phyloP scores from a whole-genome alignment of 92 coral and sea anemone genomes.

The Meandrina meandrites region DNA sequence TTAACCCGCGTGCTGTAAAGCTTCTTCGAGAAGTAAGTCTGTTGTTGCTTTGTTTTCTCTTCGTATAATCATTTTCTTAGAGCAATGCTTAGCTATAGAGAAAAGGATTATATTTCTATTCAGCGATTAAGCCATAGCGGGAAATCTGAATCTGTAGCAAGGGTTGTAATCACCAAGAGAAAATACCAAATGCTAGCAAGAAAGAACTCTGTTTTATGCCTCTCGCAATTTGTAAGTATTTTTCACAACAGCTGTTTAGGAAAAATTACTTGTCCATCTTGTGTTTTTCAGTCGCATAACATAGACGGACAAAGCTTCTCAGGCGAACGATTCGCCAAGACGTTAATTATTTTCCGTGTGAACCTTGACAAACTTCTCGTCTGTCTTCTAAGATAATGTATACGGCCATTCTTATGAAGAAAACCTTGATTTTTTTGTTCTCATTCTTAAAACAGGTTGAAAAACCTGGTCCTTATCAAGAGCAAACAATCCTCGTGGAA shows the following conservation, averaged over 20 bases:
- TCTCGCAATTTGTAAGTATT: background rate
- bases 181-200: no score
- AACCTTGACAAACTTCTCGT: no score
- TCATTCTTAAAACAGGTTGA: constrained; percentile 18
- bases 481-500: constrained; percentile 16
- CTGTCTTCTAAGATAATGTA: background rate
- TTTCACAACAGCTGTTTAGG: no score
- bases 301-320: no score
- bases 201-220: background rate
- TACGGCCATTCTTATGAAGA: background rate
- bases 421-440: background rate
- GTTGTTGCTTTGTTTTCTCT: background rate
- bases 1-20: constrained; percentile 26
- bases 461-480: constrained; percentile 35
- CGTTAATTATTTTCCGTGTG: no score
- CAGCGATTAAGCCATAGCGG: background rate
- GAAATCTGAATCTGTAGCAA: background rate
- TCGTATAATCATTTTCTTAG: background rate
- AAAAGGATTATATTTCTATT: no score
- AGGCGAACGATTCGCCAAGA: no score
- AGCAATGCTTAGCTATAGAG: background rate
- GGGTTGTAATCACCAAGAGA: no score
- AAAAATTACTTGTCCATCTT: no score
- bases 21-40: constrained; percentile 33
- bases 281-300: background rate